Percentiles rank a stretch among this genome's conserved stretches.
These are phyloP conservation scores for Euspilapteryx auroguttella DNA, from an alignment of 2,888 invertebrate genomes.

Conservation along the genomic window DNA sequence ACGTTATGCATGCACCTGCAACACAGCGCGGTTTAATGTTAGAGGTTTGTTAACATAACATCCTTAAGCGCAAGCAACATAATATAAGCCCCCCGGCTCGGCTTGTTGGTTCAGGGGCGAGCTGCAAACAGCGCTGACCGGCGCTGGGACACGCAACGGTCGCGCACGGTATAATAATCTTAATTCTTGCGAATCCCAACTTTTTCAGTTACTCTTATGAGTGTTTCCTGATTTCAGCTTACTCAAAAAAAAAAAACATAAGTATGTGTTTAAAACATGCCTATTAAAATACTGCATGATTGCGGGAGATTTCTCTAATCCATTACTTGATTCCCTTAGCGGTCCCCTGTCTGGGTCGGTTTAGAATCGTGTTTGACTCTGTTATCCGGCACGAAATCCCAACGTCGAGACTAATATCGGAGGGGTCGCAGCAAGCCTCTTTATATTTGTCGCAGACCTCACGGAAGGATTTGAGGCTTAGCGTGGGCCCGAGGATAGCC, in stretches of 20 bases:
- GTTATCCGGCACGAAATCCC: slow-evolving; percentile 1
- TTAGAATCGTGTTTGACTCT: slow-evolving; percentile 1
- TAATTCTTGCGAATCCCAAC: too few relatives aligned
- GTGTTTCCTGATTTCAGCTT: too few relatives aligned
- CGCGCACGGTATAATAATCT: too few relatives aligned
- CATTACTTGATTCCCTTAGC: too few relatives aligned
- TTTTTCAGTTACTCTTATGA: too few relatives aligned
- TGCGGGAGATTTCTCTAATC: background rate
- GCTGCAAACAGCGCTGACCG: too few relatives aligned
- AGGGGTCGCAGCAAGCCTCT: slow-evolving; percentile 13
- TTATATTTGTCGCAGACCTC: slow-evolving; percentile 36
- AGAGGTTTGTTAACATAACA: slow-evolving; percentile 9
- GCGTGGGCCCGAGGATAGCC: slow-evolving; percentile 36
- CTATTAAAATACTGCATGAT: too few relatives aligned
- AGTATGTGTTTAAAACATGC: too few relatives aligned
- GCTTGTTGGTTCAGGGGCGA: background rate
- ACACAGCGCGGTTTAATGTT: background rate
- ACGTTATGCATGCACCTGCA: slow-evolving; percentile 7
- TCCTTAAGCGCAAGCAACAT: slow-evolving; percentile 15
- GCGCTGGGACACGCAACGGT: background rate
- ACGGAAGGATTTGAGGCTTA: slow-evolving; percentile 39
- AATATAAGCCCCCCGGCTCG: slow-evolving; percentile 12
- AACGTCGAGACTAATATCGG: slow-evolving; percentile 3
- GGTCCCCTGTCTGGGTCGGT: slow-evolving; percentile 2
- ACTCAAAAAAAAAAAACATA: too few relatives aligned